Conservation (phyloP, 2,113 vertebrate genomes). For the Hiodon alosoides region DNA sequence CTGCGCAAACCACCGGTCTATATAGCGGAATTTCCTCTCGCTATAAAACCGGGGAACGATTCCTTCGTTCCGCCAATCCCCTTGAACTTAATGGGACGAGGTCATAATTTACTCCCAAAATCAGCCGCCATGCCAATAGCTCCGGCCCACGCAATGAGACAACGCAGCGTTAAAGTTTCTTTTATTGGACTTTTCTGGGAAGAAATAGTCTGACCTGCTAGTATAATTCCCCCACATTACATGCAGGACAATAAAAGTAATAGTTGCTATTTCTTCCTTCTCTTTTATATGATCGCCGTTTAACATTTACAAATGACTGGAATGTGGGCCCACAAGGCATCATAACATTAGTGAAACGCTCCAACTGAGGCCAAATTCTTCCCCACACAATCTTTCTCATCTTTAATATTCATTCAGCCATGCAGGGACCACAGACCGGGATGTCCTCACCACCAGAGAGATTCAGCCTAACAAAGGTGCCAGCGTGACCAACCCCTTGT, state of each 20-base stretch:
- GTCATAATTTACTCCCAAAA: constrained; percentile 57
- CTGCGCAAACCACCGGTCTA: constrained; percentile 50
- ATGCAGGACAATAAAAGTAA: no score
- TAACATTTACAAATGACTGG: no score
- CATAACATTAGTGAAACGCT: no score
- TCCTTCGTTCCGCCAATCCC: constrained; percentile 63
- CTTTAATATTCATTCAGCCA: no score
- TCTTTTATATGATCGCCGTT: no score
- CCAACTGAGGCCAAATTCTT: no score
- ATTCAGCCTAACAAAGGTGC: constrained; percentile 1
- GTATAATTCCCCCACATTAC: constrained; percentile 13
- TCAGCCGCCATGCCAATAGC: neutral
- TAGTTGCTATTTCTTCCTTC: no score
- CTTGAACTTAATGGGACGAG: constrained; percentile 59
- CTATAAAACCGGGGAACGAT: constrained; percentile 51
- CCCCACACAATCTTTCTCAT: no score
- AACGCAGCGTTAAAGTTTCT: constrained; percentile 55
- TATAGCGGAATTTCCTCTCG: constrained; percentile 33
- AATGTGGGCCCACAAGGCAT: no score
- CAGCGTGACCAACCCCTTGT: constrained; percentile 11
- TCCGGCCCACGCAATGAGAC: constrained; percentile 27
- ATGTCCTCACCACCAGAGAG: neutral
- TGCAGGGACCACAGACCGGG: neutral
- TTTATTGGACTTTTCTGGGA: constrained; percentile 49
- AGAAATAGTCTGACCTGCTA: constrained; percentile 48